Evolutionary conservation across 2,888 invertebrate species (phyloP), one percentile per base, ranked within the genome.

Genomic region (Mechanitis mazaeus): DNA sequence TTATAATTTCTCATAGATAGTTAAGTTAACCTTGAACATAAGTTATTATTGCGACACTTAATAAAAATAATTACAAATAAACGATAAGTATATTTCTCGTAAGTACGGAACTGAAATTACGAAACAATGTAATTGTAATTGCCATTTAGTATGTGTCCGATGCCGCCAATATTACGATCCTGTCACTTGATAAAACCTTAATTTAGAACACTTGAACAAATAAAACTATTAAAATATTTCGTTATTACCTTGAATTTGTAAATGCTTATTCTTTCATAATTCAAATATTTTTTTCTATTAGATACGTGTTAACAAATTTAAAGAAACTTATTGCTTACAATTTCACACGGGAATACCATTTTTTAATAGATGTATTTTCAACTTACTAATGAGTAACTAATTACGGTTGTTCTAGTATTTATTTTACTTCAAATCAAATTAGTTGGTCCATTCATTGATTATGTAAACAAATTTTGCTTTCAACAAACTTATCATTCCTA

Each of bases 181-280:
- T 47, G 47, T 28, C 20, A 31, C 9, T 31, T 11, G 31, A 31
- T 50, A 31, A 50, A 50, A 50, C 9, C 11, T 42, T 31, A 50
- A 50, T 50, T 50, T 50, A 2, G n/a, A 50, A 6, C 50, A 50
- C 50, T 50, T 50, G 50, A 31, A 50, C 9, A 50, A 50, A 50
- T 35, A 35, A 28, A 28, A 50, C 9, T 28, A 9, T 9, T 11
- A 28, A 11, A 42, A 31, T 50, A 50, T 50, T 50, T 28, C 31
- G 7, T 31, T 31, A 50, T 50, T 11, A 11, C 50, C 50, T 50
- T 50, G 50, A 50, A 31, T 50, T 31, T 31, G 6, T 50, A 11
- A 6, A 47, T 31, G 31, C 9, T 50, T 50, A 31, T 50, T 31
- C 50, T 11, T 50, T 50, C 3, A 50, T 50, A 31, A 50, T 31